Evolutionary conservation across 2,888 invertebrate genomes (phyloP).

Genomic region (Drosophila robusta): DNA sequence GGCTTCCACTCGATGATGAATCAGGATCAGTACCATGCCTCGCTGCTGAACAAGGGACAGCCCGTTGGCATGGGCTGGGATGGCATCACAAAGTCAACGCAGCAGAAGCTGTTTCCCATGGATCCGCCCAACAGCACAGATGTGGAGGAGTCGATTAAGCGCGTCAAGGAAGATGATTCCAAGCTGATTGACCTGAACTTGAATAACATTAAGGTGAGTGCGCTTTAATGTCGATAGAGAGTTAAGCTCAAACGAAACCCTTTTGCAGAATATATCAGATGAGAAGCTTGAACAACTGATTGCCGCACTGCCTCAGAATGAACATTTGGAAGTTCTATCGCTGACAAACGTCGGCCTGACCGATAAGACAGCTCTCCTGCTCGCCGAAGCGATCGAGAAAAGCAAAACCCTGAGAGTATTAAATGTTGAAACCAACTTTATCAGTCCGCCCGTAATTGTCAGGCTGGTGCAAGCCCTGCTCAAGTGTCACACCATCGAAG

Average conservation of each 20-base stretch:
- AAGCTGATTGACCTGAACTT: constrained; percentile 97
- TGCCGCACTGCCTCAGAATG: constrained; percentile 94
- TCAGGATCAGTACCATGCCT: constrained; percentile 99
- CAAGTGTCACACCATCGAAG: constrained; percentile 94
- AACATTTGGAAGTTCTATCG: constrained; percentile 95
- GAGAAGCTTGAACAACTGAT: constrained; percentile 96
- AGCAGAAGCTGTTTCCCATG: constrained; percentile 95
- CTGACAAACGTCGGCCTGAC: constrained; percentile 97
- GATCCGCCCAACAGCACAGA: constrained; percentile 99
- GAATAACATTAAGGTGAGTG: constrained; percentile 98
- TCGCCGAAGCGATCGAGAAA: constrained; percentile 93
- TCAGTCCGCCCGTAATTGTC: constrained; percentile 95
- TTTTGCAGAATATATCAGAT: constrained; percentile 95
- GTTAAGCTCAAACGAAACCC: background rate
- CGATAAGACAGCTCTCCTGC: constrained; percentile 93
- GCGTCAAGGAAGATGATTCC: constrained; percentile 95
- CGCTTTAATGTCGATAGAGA: background rate
- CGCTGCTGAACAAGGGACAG: constrained; percentile 95
- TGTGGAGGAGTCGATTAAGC: constrained; percentile 95
- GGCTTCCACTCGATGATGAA: constrained; percentile 99
- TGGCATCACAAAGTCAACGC: constrained; percentile 97
- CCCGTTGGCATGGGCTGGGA: constrained; percentile 96
- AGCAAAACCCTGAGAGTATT: constrained; percentile 93
- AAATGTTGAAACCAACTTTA: constrained; percentile 98
- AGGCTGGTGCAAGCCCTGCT: constrained; percentile 94